Evolutionary conservation across 2,797 vertebrate genomes (phyloP), one percentile per base, ranked within the genome.

Genomic region (Percopsis omiscomaycus): DNA sequence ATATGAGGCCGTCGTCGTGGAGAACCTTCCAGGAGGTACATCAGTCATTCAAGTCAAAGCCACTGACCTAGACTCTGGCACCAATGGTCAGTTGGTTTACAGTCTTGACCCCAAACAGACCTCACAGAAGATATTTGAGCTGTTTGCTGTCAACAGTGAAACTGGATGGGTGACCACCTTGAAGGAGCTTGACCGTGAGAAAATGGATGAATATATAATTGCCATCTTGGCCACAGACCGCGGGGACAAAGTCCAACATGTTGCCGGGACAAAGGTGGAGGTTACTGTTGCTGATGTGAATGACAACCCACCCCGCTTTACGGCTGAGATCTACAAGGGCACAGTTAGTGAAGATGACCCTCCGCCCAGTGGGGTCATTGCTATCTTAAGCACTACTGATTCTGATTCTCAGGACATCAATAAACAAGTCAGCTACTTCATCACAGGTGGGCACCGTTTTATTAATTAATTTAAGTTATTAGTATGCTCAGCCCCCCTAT

Each of bases 321-420:
- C 95, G 0, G 97, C 97, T 0, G 96, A 97, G 88, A 95, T 99
- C 72, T 99, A 99, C 81, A 99, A 98, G 83, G 98, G 98, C 66
- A 98, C 97, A 0, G 97, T 99, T 77, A 99, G 97, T 37, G 98
- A 99, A 79, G 97, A 98, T 53, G 97, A 98, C 72, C 95, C 95
- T 14, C 90, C 90, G 0, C 94, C 94, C 4, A 95, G 95, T 0
- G 96, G 96, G 0, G 93, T 99, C 9, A 95, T 99, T 8, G 98
- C 98, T 54, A 98, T 99, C 77, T 78, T 99, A 59, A 97, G 96
- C 84, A 98, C 96, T 52, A 95, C 93, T 0, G 98, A 99, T 55
- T 93, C 94, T 0, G 98, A 99, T 71, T 94, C 94, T 0, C 94
- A 98, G 73, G 94, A 95, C 65, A 89, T 93, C 61, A 98, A 99